Conservation (phyloP, 2,888 invertebrate species). For the Laothoe populi region DNA sequence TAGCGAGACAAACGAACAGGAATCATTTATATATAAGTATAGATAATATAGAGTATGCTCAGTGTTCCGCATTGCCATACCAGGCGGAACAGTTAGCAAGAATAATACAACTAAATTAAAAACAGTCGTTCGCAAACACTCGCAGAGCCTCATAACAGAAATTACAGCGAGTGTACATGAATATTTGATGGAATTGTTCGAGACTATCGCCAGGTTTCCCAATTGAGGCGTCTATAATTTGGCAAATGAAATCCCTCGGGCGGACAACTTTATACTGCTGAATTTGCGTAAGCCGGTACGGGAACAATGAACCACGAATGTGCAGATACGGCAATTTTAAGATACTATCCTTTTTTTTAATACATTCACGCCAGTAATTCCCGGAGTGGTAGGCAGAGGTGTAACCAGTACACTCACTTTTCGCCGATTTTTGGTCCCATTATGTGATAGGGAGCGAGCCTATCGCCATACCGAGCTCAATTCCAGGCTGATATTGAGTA, state of each 20-base stretch:
- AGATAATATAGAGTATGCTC: too few species aligned
- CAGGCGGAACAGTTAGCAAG: background rate
- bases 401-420: too few species aligned
- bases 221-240: conserved; percentile 43
- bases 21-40: too few species aligned
- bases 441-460: too few species aligned
- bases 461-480: too few species aligned
- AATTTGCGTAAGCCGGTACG: conserved; percentile 36
- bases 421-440: too few species aligned
- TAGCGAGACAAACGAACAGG: too few species aligned
- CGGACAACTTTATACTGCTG: conserved; percentile 35
- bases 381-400: too few species aligned
- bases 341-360: background rate
- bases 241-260: conserved; percentile 46
- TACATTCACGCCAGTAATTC: too few species aligned
- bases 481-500: too few species aligned
- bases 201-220: conserved; percentile 28
- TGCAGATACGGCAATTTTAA: conserved; percentile 3
- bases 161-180: conserved; percentile 29
- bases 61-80: too few species aligned
- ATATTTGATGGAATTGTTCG: conserved; percentile 31
- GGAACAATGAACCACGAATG: conserved; percentile 20
- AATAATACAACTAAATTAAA: background rate
- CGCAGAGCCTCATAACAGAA: background rate
- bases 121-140: background rate